Evolutionary conservation across 1,140 invertebrate genomes (phyloP).

Genomic region (Penaeus japonicus): DNA sequence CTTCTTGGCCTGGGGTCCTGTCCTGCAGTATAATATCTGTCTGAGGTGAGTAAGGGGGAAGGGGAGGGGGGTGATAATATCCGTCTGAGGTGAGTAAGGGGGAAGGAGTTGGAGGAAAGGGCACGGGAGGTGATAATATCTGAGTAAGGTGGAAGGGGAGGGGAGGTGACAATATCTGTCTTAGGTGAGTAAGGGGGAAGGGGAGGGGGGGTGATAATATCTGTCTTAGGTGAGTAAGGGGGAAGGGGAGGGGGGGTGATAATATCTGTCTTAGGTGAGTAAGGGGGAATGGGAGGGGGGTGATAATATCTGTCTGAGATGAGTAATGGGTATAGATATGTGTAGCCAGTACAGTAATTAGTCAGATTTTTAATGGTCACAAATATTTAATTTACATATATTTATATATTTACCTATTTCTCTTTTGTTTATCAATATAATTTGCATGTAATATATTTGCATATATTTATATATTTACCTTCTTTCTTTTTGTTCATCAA

Average conservation of each 20-base stretch:
- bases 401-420: too few relatives aligned
- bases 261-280: not conserved
- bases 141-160: not conserved
- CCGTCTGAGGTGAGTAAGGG: slow-evolving; percentile 17
- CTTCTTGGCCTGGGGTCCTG: slow-evolving; percentile 25
- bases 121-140: too few relatives aligned
- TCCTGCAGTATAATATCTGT: slow-evolving; percentile 39
- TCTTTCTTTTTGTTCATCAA: too few relatives aligned
- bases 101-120: too few relatives aligned
- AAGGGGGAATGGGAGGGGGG: not conserved
- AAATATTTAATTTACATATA: too few relatives aligned
- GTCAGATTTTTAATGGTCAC: not conserved
- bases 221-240: not conserved
- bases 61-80: not conserved
- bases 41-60: slow-evolving; percentile 10
- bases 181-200: slow-evolving; percentile 24
- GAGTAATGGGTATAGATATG: not conserved
- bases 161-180: too few relatives aligned
- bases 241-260: not conserved
- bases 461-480: too few relatives aligned
- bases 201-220: not conserved
- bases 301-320: not conserved
- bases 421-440: too few relatives aligned
- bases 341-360: not conserved
- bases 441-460: too few relatives aligned